Evolutionary conservation across 37 sponge, comb jelly and placozoan species (phyloP).

Genomic region (Oopsacas minuta): DNA sequence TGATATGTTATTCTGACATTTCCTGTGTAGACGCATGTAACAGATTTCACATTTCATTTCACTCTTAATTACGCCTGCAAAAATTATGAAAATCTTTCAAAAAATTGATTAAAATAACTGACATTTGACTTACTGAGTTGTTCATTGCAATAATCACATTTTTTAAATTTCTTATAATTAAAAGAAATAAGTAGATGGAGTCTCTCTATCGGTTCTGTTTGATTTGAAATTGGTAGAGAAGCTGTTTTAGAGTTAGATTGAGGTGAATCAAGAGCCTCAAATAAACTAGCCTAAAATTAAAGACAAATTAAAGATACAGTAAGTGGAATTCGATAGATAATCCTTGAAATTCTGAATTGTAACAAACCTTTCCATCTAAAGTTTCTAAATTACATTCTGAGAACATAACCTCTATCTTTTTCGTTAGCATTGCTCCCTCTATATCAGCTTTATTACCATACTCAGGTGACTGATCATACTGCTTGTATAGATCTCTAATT

Average conservation of each 20-base stretch:
- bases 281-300: too few species aligned
- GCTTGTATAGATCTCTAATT: background rate
- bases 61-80: background rate
- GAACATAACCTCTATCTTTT: background rate
- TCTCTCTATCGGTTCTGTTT: background rate
- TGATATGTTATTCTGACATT: background rate
- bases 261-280: background rate
- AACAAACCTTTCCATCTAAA: slow-evolving; percentile 5
- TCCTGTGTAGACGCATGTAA: background rate
- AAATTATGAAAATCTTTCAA: background rate
- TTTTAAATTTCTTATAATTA: slow-evolving; percentile 7
- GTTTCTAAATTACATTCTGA: background rate
- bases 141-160: background rate
- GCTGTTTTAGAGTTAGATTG: background rate
- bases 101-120: background rate
- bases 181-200: background rate
- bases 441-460: background rate
- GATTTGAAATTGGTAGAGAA: background rate
- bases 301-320: too few species aligned
- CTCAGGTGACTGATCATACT: background rate
- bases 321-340: too few species aligned
- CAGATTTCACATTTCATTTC: slow-evolving; percentile 11
- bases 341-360: too few species aligned
- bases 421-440: background rate
- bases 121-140: background rate